These are phyloP conservation scores for Diploptera punctata DNA, from an alignment of 2,888 invertebrate species.

Conservation along the genomic window DNA sequence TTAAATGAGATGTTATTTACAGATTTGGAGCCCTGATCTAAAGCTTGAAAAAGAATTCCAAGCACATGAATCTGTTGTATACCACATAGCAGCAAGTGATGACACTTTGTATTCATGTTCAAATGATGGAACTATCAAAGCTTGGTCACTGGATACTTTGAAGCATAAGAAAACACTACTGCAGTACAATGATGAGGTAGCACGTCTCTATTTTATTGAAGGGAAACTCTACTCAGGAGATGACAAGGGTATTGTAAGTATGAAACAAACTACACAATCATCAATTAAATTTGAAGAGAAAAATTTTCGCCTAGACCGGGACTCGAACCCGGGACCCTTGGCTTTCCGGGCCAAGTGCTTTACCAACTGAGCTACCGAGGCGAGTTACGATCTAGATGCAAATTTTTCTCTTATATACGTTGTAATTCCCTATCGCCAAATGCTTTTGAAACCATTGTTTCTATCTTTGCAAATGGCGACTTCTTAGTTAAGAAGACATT, in stretches of 20 bases:
- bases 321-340: no score
- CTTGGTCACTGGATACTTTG: slow-evolving; percentile 62
- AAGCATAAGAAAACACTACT: slow-evolving; percentile 50
- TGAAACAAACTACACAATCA: neutral
- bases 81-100: slow-evolving; percentile 63
- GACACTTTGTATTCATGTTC: slow-evolving; percentile 66
- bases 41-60: slow-evolving; percentile 55
- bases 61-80: slow-evolving; percentile 68
- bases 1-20: no score
- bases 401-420: no score
- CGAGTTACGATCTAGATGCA: no score
- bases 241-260: slow-evolving; percentile 66
- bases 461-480: no score
- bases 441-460: no score
- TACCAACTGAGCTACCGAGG: no score
- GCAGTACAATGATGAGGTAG: slow-evolving; percentile 55
- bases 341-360: no score
- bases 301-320: no score
- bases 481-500: no score
- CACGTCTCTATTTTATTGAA: slow-evolving; percentile 53
- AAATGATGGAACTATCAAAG: slow-evolving; percentile 67
- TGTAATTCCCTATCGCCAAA: no score
- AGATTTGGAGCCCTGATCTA: slow-evolving; percentile 59
- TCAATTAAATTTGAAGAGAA: no score
- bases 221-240: slow-evolving; percentile 65